phyloP scores from a whole-genome alignment of 2,888 invertebrate species.

The Aquatica leii region DNA sequence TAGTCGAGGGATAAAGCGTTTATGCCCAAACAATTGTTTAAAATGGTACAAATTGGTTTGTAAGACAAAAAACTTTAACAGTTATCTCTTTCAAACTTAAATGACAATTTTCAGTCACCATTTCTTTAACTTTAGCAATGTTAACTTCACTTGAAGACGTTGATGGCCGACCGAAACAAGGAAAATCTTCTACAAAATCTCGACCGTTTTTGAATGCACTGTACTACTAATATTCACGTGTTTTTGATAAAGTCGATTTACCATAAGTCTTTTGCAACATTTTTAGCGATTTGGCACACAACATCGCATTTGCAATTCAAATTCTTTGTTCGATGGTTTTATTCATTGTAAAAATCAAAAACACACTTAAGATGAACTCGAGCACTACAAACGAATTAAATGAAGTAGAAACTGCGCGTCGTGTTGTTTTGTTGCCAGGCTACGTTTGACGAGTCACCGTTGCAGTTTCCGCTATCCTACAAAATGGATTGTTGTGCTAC shows the following conservation, averaged over 20 bases:
- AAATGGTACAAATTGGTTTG: background rate
- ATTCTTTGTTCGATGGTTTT: constrained; percentile 23
- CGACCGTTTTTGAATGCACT: constrained; percentile 27
- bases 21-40: constrained; percentile 4
- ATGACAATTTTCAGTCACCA: no score
- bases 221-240: constrained; percentile 32
- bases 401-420: no score
- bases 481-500: no score
- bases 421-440: no score
- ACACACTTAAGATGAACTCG: no score
- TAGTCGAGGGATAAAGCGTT: background rate
- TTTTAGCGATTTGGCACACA: constrained; percentile 29
- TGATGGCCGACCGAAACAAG: constrained; percentile 8
- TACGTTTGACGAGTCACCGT: no score
- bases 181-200: constrained; percentile 11
- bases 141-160: constrained; percentile 2
- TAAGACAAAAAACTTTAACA: background rate
- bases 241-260: constrained; percentile 31
- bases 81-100: no score
- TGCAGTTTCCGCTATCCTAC: no score
- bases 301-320: constrained; percentile 34
- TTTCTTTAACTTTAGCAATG: background rate
- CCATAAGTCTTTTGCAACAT: constrained; percentile 25
- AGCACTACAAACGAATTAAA: no score
- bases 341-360: constrained; percentile 1